These are phyloP conservation scores for Prosapia bicincta DNA, from an alignment of 2,888 invertebrate species.

Conservation along the genomic window DNA sequence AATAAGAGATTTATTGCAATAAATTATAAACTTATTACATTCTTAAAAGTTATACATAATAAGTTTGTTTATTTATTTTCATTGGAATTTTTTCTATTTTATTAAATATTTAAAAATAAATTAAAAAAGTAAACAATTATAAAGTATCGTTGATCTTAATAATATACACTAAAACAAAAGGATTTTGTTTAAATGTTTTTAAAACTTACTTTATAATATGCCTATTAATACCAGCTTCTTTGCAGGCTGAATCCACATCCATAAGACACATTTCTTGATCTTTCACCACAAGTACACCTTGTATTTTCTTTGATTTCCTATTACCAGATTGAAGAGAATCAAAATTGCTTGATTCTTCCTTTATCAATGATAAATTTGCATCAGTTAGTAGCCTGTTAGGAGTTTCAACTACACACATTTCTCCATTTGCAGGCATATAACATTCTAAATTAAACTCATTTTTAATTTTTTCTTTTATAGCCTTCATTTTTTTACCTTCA, in stretches of 20 bases:
- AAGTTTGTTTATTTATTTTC: too few species aligned
- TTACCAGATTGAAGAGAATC: slow-evolving; percentile 83
- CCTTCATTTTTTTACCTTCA: slow-evolving; percentile 97
- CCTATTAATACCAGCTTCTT: slow-evolving; percentile 78
- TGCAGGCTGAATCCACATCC: slow-evolving; percentile 84
- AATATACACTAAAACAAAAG: too few species aligned
- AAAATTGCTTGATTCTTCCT: slow-evolving; percentile 71
- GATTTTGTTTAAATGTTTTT: too few species aligned
- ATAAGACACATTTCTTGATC: slow-evolving; percentile 82
- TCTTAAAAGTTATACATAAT: too few species aligned
- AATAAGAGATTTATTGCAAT: too few species aligned
- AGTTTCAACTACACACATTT: slow-evolving; percentile 85
- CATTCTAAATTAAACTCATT: slow-evolving; percentile 88
- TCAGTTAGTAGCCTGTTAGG: slow-evolving; percentile 87
- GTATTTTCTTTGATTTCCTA: slow-evolving; percentile 79
- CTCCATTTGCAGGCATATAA: slow-evolving; percentile 97
- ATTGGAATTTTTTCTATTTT: background rate
- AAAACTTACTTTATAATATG: slow-evolving; percentile 60
- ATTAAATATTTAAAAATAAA: too few species aligned
- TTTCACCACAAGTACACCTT: slow-evolving; percentile 86
- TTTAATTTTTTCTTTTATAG: slow-evolving; percentile 91
- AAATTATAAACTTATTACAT: too few species aligned
- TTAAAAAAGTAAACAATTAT: too few species aligned
- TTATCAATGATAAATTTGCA: slow-evolving; percentile 76
- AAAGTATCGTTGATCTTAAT: too few species aligned